Percentiles rank a stretch among this genome's conserved stretches.
These are phyloP conservation scores for Tetranychus piercei DNA, from an alignment of 2,888 invertebrate species.

Conservation along the genomic window DNA sequence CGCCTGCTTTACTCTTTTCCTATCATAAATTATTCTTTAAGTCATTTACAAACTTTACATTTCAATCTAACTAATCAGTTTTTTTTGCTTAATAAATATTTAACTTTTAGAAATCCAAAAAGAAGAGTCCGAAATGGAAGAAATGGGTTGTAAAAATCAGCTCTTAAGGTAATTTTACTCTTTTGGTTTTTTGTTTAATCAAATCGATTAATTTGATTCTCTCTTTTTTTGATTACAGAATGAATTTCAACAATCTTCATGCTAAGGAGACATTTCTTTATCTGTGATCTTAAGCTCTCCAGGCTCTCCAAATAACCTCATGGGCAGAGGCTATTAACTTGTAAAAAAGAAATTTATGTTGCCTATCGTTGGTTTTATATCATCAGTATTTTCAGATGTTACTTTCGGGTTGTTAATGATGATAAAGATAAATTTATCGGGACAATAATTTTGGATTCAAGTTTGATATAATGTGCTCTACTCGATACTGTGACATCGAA, in stretches of 20 bases:
- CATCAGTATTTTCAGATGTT: not conserved
- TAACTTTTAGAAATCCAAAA: not conserved
- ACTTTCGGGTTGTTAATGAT: not conserved
- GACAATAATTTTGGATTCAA: not conserved
- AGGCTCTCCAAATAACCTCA: not conserved
- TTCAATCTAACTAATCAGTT: not conserved
- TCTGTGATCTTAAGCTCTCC: not conserved
- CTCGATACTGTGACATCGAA: not conserved
- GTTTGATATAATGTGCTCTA: not conserved
- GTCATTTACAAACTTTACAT: not conserved
- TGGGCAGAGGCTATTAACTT: not conserved
- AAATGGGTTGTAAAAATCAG: not conserved
- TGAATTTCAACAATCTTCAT: not conserved
- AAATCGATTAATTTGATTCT: not conserved
- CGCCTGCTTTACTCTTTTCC: not conserved
- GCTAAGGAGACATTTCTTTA: not conserved
- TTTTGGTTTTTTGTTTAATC: not conserved
- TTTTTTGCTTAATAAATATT: not conserved
- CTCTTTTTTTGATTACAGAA: not conserved
- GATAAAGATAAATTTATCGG: not conserved
- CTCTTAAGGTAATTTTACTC: not conserved
- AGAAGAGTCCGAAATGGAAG: conserved; percentile 1
- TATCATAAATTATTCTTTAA: not conserved
- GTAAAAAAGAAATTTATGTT: not conserved
- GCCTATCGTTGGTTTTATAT: not conserved